Base-by-base conservation (phyloP, 2,113 vertebrate genomes). In the Actenoides lindsayi region DNA sequence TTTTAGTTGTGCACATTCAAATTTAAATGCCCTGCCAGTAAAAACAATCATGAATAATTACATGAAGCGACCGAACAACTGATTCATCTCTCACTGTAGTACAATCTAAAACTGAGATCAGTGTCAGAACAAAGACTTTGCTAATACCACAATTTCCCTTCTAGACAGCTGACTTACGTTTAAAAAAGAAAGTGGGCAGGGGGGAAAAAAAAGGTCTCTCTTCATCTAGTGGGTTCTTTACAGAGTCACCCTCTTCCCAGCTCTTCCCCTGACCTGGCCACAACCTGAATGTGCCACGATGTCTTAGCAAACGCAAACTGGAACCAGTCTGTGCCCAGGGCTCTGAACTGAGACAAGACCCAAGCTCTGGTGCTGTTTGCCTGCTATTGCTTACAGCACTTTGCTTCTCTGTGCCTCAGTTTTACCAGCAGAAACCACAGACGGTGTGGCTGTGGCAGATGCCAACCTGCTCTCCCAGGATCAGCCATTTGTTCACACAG, bases 11-110 rank as follows among this genome's bases (percentile, higher is more conserved):
- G 35, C 42, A 51, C 51, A 17, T 83, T 68, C 65, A 35, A 69
- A 51, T 83, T 78, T 71, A 75, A 87, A 57, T 17, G 33, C 63
- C 65, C 77, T 89, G 90, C 68, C 88, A 87, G 83, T 76, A 77
- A 92, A 90, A 90, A 59, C 53, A 54, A 73, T 75, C 46, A 81
- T 11, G 19, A 89, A 81, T 89, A 93, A 93, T 71, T 78, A 90
- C 64, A 75, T 2, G 16, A 75, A 78, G 73, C 3, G 9, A 75
- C n/a, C 24, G 79, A 92, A 88, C 76, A 74, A 78, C 53, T 62
- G 75, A 73, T 91, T 91, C 85, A 94, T 69, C 89, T 74, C 71
- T 74, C 1, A 13, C 67, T 48, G 46, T 16, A 64, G 42, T 31
- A 50, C 24, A 37, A 86, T 83, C 87, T 87, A 31, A 77, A 67